Evolutionary conservation across 2,888 invertebrate genomes (phyloP), one percentile per base, ranked within the genome.

Genomic region (Metellina segmentata): DNA sequence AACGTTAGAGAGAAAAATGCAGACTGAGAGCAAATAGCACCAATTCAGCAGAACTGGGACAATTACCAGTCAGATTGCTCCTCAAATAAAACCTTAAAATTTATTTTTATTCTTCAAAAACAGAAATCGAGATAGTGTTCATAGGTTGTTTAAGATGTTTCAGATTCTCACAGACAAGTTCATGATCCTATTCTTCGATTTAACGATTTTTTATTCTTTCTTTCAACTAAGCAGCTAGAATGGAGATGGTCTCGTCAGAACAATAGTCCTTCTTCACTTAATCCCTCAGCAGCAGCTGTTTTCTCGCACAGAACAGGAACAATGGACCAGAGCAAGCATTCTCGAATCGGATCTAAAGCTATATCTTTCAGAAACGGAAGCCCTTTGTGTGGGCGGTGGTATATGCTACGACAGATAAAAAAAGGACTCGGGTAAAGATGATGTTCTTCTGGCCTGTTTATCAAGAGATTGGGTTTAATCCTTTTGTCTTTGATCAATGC

Each of bases 401-500:
- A 16, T 11, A 61, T 61, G 9, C 61, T 16, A 61, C 61, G 61
- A 61, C 61, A 61, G 11, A 61, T 16, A 61, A 61, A 61, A 16
- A 16, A 61, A 16, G 16, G 61, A 16, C 11, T 11, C 16, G 9
- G 61, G 16, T 11, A 16, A 61, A 16, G 16, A 16, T 61, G 11
- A 16, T 61, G 13, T 61, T 61, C 16, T 5, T 61, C 9, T 16
- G 61, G 61, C 11, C 61, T 11, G 7, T 61, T 5, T 16, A 61
- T 7, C 7, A 61, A 16, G 61, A 34, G 20, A 61, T 79, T 79
- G 61, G 61, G 13, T 34, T 79, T 79, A 79, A 79, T 79, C 79
- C 79, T 20, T 79, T 79, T 79, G 79, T 79, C 51, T 77, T 61
- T 61, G 61, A 16, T 61, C 61, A 61, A 61, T 61, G 61, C 16